These are phyloP conservation scores for Neolamprologus variostigma DNA, from an alignment of 2,113 vertebrate genomes.

Conservation along the genomic window DNA sequence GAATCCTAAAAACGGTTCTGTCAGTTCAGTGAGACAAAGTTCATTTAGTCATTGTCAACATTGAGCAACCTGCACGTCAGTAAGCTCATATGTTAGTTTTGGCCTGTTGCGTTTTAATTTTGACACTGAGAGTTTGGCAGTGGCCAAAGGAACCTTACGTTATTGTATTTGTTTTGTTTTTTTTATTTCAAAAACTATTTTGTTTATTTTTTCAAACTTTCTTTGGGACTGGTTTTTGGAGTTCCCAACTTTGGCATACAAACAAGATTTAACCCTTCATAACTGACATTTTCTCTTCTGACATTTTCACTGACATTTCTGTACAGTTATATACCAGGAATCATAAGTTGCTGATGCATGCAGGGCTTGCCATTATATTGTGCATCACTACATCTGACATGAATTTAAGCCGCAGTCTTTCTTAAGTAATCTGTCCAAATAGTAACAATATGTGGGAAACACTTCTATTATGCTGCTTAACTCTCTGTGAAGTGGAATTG, in stretches of 20 bases:
- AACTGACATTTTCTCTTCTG: background rate
- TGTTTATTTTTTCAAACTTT: background rate
- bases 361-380: background rate
- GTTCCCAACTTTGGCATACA: background rate
- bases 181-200: background rate
- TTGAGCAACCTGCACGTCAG: slow-evolving; percentile 12
- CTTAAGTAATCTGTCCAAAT: background rate
- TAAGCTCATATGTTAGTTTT: slow-evolving; percentile 40
- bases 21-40: background rate
- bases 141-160: background rate
- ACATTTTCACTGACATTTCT: background rate
- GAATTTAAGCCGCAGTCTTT: background rate
- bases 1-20: background rate
- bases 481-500: background rate
- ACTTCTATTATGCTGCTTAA: background rate
- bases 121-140: slow-evolving; percentile 18
- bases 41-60: background rate
- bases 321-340: background rate
- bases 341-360: background rate
- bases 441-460: background rate
- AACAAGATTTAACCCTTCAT: background rate
- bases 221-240: background rate
- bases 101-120: background rate
- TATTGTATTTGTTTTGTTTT: background rate
- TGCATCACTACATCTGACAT: background rate